Evolutionary conservation across 2,113 vertebrate species (phyloP).

Genomic region (Lophura nycthemera): DNA sequence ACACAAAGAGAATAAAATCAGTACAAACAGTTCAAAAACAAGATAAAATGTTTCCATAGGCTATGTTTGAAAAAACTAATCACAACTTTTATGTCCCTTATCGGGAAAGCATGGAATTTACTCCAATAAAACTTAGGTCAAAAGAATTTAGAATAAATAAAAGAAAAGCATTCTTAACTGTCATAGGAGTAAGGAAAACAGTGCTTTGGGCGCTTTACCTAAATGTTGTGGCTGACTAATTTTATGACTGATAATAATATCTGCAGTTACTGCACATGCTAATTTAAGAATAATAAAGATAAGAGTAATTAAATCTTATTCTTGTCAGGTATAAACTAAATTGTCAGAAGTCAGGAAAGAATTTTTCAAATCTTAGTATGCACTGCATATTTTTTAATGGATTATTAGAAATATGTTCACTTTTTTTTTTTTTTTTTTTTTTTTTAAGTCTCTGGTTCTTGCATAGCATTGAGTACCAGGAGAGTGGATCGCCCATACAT

Average conservation of each 20-base stretch:
- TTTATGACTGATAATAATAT: conserved; percentile 19
- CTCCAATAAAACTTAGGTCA: background rate
- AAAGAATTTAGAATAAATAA: background rate
- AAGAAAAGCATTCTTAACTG: background rate
- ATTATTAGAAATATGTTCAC: background rate
- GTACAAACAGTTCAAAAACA: background rate
- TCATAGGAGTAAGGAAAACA: background rate
- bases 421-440: background rate
- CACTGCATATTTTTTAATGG: background rate
- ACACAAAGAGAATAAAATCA: background rate
- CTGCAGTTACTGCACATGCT: background rate
- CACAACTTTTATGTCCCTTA: background rate
- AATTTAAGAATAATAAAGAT: conserved; percentile 40
- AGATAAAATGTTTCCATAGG: background rate
- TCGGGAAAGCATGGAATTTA: background rate
- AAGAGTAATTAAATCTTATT: conserved; percentile 22
- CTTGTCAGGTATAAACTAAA: background rate
- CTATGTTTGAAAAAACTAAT: background rate
- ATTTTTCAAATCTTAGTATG: background rate
- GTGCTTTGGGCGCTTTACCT: conserved; percentile 12
- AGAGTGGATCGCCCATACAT: background rate
- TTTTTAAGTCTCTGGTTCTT: background rate
- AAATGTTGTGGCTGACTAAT: conserved; percentile 35
- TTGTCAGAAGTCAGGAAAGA: background rate
- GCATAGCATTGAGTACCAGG: background rate